Percentiles rank a stretch among this genome's conserved stretches.
These are phyloP conservation scores for Trissoscelio sp. DNA, from an alignment of 2,888 invertebrate genomes.

Conservation along the genomic window DNA sequence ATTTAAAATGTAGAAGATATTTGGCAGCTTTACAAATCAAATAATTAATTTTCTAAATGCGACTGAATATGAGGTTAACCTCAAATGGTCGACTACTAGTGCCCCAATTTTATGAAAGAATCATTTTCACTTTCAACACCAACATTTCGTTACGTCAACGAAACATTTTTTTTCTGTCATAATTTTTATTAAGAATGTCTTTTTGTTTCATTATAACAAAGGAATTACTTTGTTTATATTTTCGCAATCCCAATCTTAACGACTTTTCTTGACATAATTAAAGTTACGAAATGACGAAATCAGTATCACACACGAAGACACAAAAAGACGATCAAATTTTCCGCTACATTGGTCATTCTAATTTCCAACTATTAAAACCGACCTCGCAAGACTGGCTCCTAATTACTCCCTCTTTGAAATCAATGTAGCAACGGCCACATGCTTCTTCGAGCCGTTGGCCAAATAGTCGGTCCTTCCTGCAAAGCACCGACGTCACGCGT, in stretches of 20 bases:
- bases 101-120: no score
- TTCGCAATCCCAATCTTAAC: neutral
- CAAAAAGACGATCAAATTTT: slow-evolving; percentile 33
- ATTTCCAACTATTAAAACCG: slow-evolving; percentile 23
- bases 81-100: no score
- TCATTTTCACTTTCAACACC: no score
- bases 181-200: no score
- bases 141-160: no score
- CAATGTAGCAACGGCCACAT: slow-evolving; percentile 19
- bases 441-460: slow-evolving; percentile 35
- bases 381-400: slow-evolving; percentile 28
- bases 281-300: neutral
- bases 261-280: neutral
- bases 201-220: no score
- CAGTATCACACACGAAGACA: neutral
- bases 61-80: no score
- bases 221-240: no score
- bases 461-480: slow-evolving; percentile 37
- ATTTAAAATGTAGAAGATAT: no score
- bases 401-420: slow-evolving; percentile 28
- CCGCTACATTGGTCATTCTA: slow-evolving; percentile 25
- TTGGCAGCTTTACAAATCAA: no score
- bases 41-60: no score
- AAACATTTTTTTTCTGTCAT: no score
- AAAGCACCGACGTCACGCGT: slow-evolving; percentile 45